phyloP scores from a whole-genome alignment of 2,797 vertebrate genomes.

The Anas georgica region DNA sequence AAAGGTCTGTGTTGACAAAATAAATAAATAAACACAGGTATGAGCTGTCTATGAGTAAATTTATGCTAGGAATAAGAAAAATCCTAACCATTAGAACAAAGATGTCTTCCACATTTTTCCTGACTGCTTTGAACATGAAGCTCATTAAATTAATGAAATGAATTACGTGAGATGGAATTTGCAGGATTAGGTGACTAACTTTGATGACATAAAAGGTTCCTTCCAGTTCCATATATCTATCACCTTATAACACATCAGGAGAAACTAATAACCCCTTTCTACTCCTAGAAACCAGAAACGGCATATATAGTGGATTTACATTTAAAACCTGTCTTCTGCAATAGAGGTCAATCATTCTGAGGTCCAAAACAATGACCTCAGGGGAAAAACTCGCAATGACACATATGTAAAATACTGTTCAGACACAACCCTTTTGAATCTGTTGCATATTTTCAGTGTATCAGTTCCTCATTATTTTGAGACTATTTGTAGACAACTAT shows the following conservation, averaged over 20 bases:
- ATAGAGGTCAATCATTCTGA: background rate
- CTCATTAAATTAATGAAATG: background rate
- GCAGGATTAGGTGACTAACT: background rate
- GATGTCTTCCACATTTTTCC: background rate
- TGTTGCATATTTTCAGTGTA: background rate
- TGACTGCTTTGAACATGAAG: background rate
- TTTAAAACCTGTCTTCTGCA: constrained; percentile 1
- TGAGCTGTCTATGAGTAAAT: background rate
- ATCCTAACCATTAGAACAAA: background rate
- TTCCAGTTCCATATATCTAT: background rate
- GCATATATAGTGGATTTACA: background rate
- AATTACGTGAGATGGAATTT: background rate
- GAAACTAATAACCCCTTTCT: background rate
- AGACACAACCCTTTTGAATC: background rate
- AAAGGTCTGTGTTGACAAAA: background rate
- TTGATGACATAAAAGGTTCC: background rate
- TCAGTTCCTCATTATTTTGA: constrained; percentile 57
- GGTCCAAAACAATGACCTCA: background rate
- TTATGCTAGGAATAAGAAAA: background rate
- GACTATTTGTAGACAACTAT: background rate
- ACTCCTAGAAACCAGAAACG: background rate
- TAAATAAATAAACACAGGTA: background rate
- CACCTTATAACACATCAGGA: background rate
- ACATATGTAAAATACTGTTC: background rate
- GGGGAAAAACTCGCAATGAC: background rate